Conservation (phyloP, 2,113 vertebrate species). For the Phyllopteryx taeniolatus region DNA sequence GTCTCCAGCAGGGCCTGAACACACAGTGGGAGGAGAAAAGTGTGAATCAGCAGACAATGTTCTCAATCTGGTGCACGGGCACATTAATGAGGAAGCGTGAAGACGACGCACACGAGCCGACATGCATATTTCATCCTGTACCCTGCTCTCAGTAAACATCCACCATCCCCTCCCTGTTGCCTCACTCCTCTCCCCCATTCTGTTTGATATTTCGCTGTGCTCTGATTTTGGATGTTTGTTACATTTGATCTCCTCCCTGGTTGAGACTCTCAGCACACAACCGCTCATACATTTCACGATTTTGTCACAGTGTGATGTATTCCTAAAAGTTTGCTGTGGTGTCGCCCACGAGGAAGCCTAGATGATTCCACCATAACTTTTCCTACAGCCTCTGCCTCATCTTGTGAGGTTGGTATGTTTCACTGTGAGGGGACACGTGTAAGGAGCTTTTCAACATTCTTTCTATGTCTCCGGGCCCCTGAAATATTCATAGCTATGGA, state of each 20-base stretch:
- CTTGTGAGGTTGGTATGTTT: conserved; percentile 52
- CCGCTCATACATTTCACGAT: conserved; percentile 22
- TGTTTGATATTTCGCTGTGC: conserved; percentile 62
- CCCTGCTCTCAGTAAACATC: conserved; percentile 60
- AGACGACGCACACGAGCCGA: conserved; percentile 21
- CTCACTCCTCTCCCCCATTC: conserved; percentile 55
- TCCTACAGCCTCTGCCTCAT: conserved; percentile 39
- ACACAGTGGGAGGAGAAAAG: conserved; percentile 29
- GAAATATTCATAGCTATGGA: conserved; percentile 69
- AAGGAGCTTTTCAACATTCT: conserved; percentile 63
- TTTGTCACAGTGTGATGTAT: conserved; percentile 52
- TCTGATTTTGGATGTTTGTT: conserved; percentile 67
- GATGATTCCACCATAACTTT: conserved; percentile 45
- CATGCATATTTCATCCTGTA: conserved; percentile 54
- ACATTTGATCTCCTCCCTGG: conserved; percentile 61
- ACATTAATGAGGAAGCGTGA: conserved; percentile 36
- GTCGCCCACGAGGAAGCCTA: conserved; percentile 41
- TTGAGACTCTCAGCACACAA: conserved; percentile 41
- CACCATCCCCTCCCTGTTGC: conserved; percentile 51
- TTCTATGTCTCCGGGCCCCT: conserved; percentile 57
- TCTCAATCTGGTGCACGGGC: conserved; percentile 18
- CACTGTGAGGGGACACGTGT: conserved; percentile 49
- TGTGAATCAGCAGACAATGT: conserved; percentile 19
- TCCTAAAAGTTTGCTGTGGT: conserved; percentile 52
- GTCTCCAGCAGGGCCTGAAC: conserved; percentile 88